Base-by-base conservation (phyloP, 1,140 invertebrate species). In the Ostrea denselamellosa region DNA sequence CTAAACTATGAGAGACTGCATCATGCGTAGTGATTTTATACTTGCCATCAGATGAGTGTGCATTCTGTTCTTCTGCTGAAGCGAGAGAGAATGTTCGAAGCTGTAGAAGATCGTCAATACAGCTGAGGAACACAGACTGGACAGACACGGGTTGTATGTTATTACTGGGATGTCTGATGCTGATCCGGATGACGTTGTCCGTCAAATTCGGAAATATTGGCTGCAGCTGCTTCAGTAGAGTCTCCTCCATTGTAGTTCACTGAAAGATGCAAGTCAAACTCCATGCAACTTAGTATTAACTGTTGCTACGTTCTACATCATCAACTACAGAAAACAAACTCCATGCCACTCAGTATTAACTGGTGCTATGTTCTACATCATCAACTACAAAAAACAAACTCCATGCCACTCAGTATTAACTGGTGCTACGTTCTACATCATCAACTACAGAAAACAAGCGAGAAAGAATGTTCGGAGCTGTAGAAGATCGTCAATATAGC, bases 161-260 rank as follows among this genome's bases (percentile, higher is more conserved):
- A 51, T 89, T 89, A 83, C 88, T 89, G 8, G 88, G 88, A 65
- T 89, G 86, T n/a, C 81, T 34, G 22, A 89, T 68, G 87, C 88
- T 87, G 9, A 84, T 85, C 17, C 77, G 17, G 9, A 89, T 56
- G 12, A 89, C 56, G 12, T 89, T 86, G 8, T 84, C 62, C 22
- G 68, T 89, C n/a, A 89, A 81, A 34, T 89, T 89, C 28, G 88
- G 86, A 25, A 89, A 89, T 10, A 89, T 89, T 28, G 86, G 88
- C 8, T 62, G 10, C 34, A 89, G 34, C 81, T 87, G 86, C 14
- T 87, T 68, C 17, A 85, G 28, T 14, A 89, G 54, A 4, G 54
- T 53, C 19, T 86, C 85, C 53, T 86, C 85, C 22, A 89, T 85
- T n/a, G 56, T n/a, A 62, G 56, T 62, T 62, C n/a, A 19, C 56